Conservation (phyloP, 2,797 vertebrate genomes). For the Emydoidea blandingii region DNA sequence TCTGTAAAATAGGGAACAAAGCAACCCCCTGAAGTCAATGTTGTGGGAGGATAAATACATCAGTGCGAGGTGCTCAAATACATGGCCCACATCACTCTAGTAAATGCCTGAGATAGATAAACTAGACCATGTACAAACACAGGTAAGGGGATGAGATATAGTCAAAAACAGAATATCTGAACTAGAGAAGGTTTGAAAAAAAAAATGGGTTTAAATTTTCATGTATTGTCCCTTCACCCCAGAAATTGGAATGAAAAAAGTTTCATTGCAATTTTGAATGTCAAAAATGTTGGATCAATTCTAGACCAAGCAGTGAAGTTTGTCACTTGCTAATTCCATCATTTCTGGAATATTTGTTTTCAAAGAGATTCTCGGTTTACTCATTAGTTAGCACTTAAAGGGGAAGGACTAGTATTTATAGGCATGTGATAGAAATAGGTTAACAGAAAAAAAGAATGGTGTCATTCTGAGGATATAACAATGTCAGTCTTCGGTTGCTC, state of each 20-base stretch:
- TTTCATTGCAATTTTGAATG: neutral
- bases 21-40: no score
- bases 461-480: neutral
- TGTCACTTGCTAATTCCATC: neutral
- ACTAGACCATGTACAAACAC: no score
- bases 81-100: neutral
- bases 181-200: neutral
- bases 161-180: no score
- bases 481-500: neutral
- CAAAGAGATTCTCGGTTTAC: neutral
- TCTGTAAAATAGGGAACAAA: neutral
- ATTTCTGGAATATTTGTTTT: neutral
- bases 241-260: neutral
- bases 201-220: neutral
- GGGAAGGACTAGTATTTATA: neutral
- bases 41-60: neutral
- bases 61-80: neutral
- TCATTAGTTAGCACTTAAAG: neutral
- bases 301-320: neutral
- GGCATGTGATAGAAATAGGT: neutral
- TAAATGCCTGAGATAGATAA: no score
- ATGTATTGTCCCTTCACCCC: neutral
- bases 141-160: neutral
- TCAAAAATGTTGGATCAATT: accelerated
- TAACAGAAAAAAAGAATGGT: neutral